Evolutionary conservation across 2,888 invertebrate species (phyloP), one percentile per base, ranked within the genome.

Genomic region (Troilus luridus): DNA sequence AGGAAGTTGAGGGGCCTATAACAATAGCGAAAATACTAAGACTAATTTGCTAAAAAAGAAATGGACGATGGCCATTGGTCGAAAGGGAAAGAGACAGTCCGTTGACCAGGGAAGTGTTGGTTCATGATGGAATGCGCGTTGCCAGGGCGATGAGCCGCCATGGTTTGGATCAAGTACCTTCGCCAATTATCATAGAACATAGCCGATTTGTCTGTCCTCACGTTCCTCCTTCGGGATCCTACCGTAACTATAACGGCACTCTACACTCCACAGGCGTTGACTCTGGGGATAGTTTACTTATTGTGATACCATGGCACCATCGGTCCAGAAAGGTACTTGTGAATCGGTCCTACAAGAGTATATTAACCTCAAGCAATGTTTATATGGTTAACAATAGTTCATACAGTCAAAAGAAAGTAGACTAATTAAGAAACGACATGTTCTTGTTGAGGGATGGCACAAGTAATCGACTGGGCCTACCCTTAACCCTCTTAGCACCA

Each of bases 71-170:
- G 72, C 72, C 72, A 77, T 77, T 77, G 72, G 72, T 77, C 27
- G 72, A 77, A 77, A 77, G 72, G 72, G 72, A 77, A 77, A 77
- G 72, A 77, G 72, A 77, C 72, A 77, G 72, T 77, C 72, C 72
- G 72, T 77, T 77, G 72, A 77, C 72, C 72, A 77, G 72, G 7
- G 72, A 77, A 77, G 72, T 77, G 27, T 77, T 77, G n/a, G 72
- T 77, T 77, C 72, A 77, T 77, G 72, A 77, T 41, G 72, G 72
- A 77, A 77, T 77, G 72, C 67, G 24, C 67, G 24, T n/a, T 11
- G 67, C 8, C n/a, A 10, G n/a, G 64, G 10, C 11, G 67, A 77
- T 19, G 72, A 41, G 19, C 17, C 27, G 19, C 72, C 24, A 12
- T 7, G 10, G 17, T 6, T 41, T 27, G 72, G 72, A 27, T 72